Base-by-base conservation (phyloP, 2,113 vertebrate species). In the Paralichthys olivaceus region DNA sequence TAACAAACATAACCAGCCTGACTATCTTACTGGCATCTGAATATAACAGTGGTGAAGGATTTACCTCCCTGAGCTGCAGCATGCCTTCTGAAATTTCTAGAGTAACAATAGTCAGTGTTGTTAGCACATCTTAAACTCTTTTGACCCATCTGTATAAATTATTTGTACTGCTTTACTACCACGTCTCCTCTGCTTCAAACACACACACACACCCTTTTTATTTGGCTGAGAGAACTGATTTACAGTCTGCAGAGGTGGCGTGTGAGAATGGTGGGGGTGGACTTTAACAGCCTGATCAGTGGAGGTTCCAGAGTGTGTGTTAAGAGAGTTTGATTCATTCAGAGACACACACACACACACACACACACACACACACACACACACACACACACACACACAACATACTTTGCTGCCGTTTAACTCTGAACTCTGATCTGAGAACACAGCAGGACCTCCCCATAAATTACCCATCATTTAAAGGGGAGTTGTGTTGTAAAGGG, bases 391-490 rank as follows among this genome's bases (percentile, higher is more conserved):
- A 7, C 51, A 54, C n/a, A 25, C 22, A 20, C 54, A 51, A 4
- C 7, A 22, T 8, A 56, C 55, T 40, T 37, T 56, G 45, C 47
- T 84, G 68, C 56, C 69, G 54, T 63, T 49, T 45, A 69, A 56
- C 51, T 53, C 75, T 80, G 72, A 86, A 61, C 72, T 72, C 56
- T 84, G 80, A 78, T 80, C 83, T 90, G 72, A 86, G 84, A 87
- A 65, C 90, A 77, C 83, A 79, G 32, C 75, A 68, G 47, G 78
- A 85, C 83, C 69, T 84, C 78, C 59, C 83, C 75, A 84, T 89
- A 87, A 81, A 94, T 86, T 80, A 92, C 77, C 69, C 83, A 87
- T 90, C 75, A 86, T 89, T 91, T 91, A 84, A 91, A 93, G 87
- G 69, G 72, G 79, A 86, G 73, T 68, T 68, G 68, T n/a, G n/a